A percentile compares a stretch with the other conserved stretches of the same genome.
phyloP scores from a whole-genome alignment of 1,140 invertebrate species.

The Hyles euphorbiae region DNA sequence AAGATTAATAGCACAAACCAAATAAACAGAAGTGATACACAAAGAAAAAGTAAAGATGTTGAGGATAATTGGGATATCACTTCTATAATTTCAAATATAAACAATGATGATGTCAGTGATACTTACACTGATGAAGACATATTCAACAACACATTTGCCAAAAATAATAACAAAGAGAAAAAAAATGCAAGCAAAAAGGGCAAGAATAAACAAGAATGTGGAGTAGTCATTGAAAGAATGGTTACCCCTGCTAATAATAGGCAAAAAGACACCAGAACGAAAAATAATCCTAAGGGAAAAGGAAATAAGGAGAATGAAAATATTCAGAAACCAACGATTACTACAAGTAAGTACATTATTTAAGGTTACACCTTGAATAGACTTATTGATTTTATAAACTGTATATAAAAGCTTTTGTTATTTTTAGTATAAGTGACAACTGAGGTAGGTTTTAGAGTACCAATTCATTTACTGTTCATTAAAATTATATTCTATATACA shows the following conservation, averaged over 20 bases:
- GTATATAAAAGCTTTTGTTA: not conserved
- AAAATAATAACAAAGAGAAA: constrained; percentile 12
- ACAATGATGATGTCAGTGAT: constrained; percentile 47
- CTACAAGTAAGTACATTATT: too few relatives aligned
- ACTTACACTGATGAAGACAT: constrained; percentile 65
- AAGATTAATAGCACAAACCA: constrained; percentile 45
- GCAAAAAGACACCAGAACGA: too few relatives aligned
- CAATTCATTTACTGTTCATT: too few relatives aligned
- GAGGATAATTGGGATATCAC: constrained; percentile 55
- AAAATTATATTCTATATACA: too few relatives aligned
- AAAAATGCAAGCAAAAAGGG: constrained; percentile 17
- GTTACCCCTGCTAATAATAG: too few relatives aligned
- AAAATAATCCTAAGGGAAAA: not conserved
- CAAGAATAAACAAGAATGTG: constrained; percentile 1
- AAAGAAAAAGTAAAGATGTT: constrained; percentile 28
- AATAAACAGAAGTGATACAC: constrained; percentile 31
- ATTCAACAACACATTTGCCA: constrained; percentile 28
- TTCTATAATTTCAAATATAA: constrained; percentile 44
- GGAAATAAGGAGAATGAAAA: not conserved
- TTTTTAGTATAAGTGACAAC: too few relatives aligned
- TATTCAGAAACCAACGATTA: not conserved
- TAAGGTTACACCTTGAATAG: too few relatives aligned
- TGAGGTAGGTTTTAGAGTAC: too few relatives aligned
- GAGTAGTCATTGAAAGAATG: too few relatives aligned
- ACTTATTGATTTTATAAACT: not conserved